Base-by-base conservation (phyloP, 1,140 invertebrate genomes). In the Dryas iulia region DNA sequence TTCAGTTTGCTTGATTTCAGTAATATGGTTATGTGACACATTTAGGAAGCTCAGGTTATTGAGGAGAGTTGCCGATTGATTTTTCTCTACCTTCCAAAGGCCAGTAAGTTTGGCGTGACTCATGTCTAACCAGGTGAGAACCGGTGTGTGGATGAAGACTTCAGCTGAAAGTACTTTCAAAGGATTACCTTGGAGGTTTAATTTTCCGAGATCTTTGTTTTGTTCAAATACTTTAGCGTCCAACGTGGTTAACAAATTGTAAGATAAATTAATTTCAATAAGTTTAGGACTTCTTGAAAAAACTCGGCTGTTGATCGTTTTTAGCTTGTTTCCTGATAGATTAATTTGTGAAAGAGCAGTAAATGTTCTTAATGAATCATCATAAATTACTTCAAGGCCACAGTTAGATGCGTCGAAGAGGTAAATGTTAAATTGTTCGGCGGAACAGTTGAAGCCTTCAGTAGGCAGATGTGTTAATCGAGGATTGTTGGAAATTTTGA, bases 161-260 rank as follows among this genome's bases (percentile, higher is more conserved):
- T 94, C 93, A 0, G 94, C 92, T 47, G 95, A 94, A 1, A 97
- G 78, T 11, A 93, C 91, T 69, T 92, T 93, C 39, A 97, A 85
- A 4, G 94, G 94, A 82, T 97, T 97, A 7, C 94, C 94, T 69
- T 95, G 94, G 39, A 97, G 89, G 79, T 93, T 95, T 1, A 96
- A 77, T 83, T 94, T 96, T 5, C 88, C 92, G 58, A 96, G 83
- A 39, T 94, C 92, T 31, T 86, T 92, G 72, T 95, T 95, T 72
- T 94, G 79, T 73, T 89, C 83, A 79, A 96, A 96, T 64, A 95
- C 91, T 57, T 94, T 87, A 2, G 86, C 83, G n/a, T 94, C 92
- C 21, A 96, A 77, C 7, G 85, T 84, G 0, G 81, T 78, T 18
- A 96, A 92, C 52, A 92, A 73, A 73, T 96, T 96, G 69, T 94